phyloP scores from a whole-genome alignment of 2,113 vertebrate species.

The Macquaria australasica region DNA sequence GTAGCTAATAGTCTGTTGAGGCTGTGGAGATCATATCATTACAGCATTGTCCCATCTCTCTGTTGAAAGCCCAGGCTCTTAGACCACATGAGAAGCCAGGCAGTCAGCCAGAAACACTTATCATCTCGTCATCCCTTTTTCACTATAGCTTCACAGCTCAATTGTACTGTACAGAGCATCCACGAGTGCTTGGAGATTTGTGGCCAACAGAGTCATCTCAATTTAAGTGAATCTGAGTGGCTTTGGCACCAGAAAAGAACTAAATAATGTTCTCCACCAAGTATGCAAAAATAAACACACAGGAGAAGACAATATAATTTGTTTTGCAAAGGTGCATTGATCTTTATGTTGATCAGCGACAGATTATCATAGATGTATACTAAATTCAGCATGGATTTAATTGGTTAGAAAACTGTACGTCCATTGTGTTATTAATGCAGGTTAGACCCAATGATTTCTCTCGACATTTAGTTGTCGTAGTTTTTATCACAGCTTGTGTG shows the following conservation, averaged over 20 bases:
- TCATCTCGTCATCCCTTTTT: conserved; percentile 67
- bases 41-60: conserved; percentile 46
- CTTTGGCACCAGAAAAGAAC: conserved; percentile 20
- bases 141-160: conserved; percentile 64
- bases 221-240: conserved; percentile 25
- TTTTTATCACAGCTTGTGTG: neutral
- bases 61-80: conserved; percentile 49
- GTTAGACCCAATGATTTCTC: neutral
- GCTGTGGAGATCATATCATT: conserved; percentile 49
- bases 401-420: neutral
- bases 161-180: conserved; percentile 44
- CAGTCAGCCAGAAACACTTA: conserved; percentile 75
- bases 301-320: neutral
- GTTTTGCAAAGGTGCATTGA: neutral
- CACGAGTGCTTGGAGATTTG: conserved; percentile 43
- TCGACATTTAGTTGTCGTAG: too few relatives aligned
- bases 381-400: neutral
- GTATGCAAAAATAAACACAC: conserved; percentile 11
- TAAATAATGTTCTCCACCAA: neutral
- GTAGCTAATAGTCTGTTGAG: conserved; percentile 28
- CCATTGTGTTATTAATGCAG: neutral
- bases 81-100: conserved; percentile 63
- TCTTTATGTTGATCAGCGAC: neutral
- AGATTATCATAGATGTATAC: neutral
- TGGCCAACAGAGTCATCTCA: conserved; percentile 35